phyloP scores from a whole-genome alignment of 1,140 invertebrate genomes.

The Venustaconcha ellipsiformis region DNA sequence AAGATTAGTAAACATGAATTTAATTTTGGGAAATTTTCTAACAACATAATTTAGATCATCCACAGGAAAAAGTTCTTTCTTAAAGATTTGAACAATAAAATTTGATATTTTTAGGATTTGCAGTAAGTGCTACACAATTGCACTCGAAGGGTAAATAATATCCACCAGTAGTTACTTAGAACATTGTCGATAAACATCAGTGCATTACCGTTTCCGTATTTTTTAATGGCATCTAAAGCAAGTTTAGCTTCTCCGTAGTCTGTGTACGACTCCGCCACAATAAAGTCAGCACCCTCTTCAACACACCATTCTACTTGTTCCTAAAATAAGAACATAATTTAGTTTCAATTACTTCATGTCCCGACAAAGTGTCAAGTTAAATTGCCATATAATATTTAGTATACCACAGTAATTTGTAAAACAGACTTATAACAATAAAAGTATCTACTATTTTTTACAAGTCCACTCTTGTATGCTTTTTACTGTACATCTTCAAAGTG shows the following conservation, averaged over 20 bases:
- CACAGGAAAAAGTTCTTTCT: no score
- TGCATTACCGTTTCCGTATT: constrained; percentile 46
- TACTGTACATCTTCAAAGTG: constrained; percentile 30
- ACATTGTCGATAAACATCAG: no score
- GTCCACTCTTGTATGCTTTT: constrained; percentile 57
- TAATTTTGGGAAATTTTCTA: no score
- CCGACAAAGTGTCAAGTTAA: neutral
- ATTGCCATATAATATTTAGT: neutral
- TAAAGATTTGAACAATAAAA: no score
- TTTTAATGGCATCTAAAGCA: constrained; percentile 54
- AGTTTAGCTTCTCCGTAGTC: constrained; percentile 55
- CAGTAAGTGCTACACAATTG: no score
- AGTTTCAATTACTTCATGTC: neutral
- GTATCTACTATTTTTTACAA: constrained; percentile 56
- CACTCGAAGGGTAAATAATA: no score
- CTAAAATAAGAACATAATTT: constrained; percentile 30
- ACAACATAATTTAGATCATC: no score
- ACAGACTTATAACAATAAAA: constrained; percentile 45
- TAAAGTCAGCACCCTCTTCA: constrained; percentile 56
- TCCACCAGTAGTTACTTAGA: no score
- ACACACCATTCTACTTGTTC: constrained; percentile 62
- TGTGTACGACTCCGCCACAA: constrained; percentile 58
- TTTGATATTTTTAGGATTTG: no score
- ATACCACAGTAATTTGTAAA: constrained; percentile 17
- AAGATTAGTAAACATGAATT: no score